phyloP scores from a whole-genome alignment of 2,797 vertebrate species.

The Phalanger gymnotis region DNA sequence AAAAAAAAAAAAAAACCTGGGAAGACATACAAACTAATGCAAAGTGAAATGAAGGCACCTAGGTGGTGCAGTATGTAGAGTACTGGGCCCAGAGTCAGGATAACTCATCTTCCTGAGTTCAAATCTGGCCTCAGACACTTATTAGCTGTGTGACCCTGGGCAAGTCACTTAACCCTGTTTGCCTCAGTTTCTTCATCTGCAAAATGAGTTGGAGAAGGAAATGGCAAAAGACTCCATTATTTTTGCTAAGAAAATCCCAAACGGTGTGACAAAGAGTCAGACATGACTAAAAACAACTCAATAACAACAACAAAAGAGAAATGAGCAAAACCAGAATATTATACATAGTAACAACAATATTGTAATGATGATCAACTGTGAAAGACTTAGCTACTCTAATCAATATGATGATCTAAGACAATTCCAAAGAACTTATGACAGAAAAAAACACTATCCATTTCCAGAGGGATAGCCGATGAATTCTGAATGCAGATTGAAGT shows the following conservation, averaged over 20 bases:
- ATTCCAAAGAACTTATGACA: not conserved
- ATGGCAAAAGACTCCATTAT: not conserved
- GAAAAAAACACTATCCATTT: not conserved
- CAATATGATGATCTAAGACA: not conserved
- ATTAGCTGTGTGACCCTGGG: not conserved
- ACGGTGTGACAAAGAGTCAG: not conserved
- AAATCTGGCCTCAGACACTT: not conserved
- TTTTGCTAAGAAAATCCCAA: not conserved
- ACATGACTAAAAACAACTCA: not conserved
- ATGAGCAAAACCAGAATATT: not conserved
- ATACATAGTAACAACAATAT: not conserved
- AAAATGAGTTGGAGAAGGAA: too few relatives aligned
- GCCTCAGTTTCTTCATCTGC: not conserved
- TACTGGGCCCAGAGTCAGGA: not conserved
- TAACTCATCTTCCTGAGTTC: not conserved
- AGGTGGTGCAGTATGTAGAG: not conserved
- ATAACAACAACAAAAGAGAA: not conserved
- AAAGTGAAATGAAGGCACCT: not conserved
- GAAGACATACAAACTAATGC: not conserved
- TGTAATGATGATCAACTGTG: not conserved
- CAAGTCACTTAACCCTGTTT: not conserved
- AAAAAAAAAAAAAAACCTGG: not conserved
- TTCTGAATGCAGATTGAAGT: not conserved
- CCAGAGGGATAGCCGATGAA: not conserved
- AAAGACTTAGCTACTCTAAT: too few relatives aligned